Conservation (phyloP, 1,140 invertebrate species). For the Drosophila dunni region DNA sequence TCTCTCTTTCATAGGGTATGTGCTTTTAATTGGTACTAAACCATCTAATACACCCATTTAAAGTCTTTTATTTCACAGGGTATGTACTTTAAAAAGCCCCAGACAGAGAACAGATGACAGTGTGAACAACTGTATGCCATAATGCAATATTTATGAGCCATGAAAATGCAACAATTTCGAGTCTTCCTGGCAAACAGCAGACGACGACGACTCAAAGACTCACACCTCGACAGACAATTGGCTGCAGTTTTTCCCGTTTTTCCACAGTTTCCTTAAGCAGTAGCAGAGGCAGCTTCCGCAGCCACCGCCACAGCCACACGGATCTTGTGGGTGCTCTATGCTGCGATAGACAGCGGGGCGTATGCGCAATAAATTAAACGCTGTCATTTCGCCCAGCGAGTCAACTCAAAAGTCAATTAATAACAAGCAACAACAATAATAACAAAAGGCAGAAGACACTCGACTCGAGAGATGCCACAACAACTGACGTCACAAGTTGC, state of each 20-base stretch:
- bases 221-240: slow-evolving; percentile 33
- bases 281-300: slow-evolving; percentile 50
- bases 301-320: slow-evolving; percentile 7
- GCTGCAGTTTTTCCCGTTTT: slow-evolving; percentile 35
- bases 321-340: slow-evolving; percentile 56
- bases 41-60: too few species aligned
- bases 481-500: slow-evolving; percentile 51
- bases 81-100: neutral
- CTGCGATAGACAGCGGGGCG: slow-evolving; percentile 62
- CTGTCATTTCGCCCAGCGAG: slow-evolving; percentile 69
- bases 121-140: slow-evolving; percentile 35
- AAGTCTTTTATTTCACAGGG: slow-evolving; percentile 9
- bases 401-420: slow-evolving; percentile 83
- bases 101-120: slow-evolving; percentile 20
- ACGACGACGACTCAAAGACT: neutral
- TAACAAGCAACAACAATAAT: slow-evolving; percentile 57
- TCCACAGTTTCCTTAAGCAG: slow-evolving; percentile 65
- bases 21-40: too few species aligned
- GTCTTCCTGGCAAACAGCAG: slow-evolving; percentile 29
- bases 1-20: too few species aligned
- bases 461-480: slow-evolving; percentile 46
- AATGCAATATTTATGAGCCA: slow-evolving; percentile 72
- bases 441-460: slow-evolving; percentile 23
- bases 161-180: slow-evolving; percentile 63
- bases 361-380: slow-evolving; percentile 78